These are phyloP conservation scores for Hydropotes inermis DNA, from an alignment of 2,113 vertebrate species.

Conservation along the genomic window DNA sequence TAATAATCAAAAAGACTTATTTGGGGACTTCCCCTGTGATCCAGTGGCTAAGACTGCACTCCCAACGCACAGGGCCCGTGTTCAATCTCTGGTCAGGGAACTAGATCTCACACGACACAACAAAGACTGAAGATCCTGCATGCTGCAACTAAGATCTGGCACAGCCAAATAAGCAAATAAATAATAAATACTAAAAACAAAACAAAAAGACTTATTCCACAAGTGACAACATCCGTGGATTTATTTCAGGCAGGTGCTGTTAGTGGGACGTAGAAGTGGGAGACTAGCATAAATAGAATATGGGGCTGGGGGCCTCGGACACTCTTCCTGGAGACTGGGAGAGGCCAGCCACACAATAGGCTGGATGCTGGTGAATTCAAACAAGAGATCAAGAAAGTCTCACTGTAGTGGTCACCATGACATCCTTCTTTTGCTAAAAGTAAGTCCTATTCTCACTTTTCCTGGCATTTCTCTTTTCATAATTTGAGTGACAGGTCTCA, in stretches of 20 bases:
- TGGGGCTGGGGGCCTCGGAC: neutral
- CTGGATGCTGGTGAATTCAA: neutral
- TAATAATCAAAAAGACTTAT: neutral
- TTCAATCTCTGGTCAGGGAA: neutral
- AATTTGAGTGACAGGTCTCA: neutral
- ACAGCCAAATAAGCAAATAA: neutral
- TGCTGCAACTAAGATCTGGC: neutral
- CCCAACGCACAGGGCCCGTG: rapidly evolving
- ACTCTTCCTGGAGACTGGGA: neutral
- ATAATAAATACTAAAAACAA: neutral
- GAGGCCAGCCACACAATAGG: neutral
- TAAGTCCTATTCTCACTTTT: neutral
- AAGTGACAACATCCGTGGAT: neutral
- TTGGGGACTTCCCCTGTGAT: neutral
- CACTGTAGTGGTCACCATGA: neutral
- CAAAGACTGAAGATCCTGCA: neutral
- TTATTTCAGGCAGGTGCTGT: neutral
- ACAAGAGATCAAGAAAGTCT: neutral
- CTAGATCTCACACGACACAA: neutral
- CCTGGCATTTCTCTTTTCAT: neutral
- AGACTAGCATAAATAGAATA: neutral
- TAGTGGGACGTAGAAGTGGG: neutral
- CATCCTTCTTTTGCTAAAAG: neutral
- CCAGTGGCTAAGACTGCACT: neutral
- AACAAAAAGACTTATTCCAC: neutral